phyloP scores from a whole-genome alignment of 2,797 vertebrate species.

The Microtus obscurus region DNA sequence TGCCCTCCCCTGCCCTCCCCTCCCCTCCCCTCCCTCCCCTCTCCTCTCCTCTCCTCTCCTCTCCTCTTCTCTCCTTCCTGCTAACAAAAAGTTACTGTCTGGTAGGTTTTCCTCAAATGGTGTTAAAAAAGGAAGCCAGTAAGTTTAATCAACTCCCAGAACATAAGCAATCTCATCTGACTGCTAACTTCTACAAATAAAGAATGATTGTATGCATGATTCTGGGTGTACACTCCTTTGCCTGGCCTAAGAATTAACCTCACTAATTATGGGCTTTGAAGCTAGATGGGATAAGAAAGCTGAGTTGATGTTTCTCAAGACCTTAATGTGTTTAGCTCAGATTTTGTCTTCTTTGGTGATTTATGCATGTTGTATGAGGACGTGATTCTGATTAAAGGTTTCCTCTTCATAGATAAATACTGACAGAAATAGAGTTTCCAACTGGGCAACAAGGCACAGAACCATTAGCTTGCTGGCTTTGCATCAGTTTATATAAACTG shows the following conservation, averaged over 20 bases:
- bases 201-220: not conserved
- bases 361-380: not conserved
- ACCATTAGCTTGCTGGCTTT: not conserved
- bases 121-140: not conserved
- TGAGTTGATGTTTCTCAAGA: not conserved
- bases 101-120: not conserved
- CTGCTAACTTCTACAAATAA: not conserved
- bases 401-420: not conserved
- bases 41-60: no score
- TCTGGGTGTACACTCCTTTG: not conserved
- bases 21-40: fast-evolving
- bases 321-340: not conserved
- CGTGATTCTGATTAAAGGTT: not conserved
- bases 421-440: not conserved
- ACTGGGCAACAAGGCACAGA: not conserved
- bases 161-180: not conserved
- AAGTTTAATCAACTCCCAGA: not conserved
- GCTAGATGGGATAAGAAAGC: not conserved
- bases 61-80: not conserved
- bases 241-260: not conserved
- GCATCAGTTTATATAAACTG: not conserved
- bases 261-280: not conserved
- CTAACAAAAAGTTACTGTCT: not conserved
- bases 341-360: not conserved
- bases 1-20: fast-evolving